Evolutionary conservation across 2,888 invertebrate species (phyloP).

Genomic region (Asteroscopus sphinx): DNA sequence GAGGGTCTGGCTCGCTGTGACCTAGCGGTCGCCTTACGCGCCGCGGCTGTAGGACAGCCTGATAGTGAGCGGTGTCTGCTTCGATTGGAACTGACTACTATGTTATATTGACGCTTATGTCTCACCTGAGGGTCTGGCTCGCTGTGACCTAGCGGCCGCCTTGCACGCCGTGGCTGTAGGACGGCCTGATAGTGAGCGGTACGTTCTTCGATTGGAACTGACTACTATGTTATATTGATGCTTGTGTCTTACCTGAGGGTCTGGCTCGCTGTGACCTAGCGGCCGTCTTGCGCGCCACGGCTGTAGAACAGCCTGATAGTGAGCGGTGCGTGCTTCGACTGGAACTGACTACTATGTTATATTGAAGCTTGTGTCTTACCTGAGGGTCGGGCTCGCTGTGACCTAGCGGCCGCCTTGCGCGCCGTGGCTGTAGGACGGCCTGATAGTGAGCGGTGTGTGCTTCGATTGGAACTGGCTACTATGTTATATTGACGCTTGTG

Average conservation of each 20-base stretch:
- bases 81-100: conserved; percentile 99
- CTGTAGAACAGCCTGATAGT: conserved; percentile 99
- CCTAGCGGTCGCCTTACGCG: conserved; percentile 95
- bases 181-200: conserved; percentile 99
- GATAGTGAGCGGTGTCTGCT: conserved; percentile 99
- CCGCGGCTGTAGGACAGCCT: conserved; percentile 99
- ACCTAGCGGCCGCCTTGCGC: conserved; percentile 2
- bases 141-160: conserved; percentile 94
- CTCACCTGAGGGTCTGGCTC: too few relatives aligned
- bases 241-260: conserved; percentile 79
- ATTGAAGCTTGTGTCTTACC: too few relatives aligned
- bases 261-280: conserved; percentile 91
- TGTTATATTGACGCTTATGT: too few relatives aligned
- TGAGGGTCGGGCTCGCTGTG: too few relatives aligned
- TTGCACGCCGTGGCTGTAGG: conserved; percentile 98
- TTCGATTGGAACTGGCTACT: conserved; percentile 97
- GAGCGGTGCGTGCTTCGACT: conserved; percentile 99
- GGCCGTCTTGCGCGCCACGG: conserved; percentile 97
- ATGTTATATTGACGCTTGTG: neutral
- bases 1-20: conserved; percentile 89
- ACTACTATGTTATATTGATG: conserved; percentile 89
- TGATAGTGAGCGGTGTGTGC: conserved; percentile 99
- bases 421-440: conserved; percentile 93
- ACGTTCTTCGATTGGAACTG: too few relatives aligned
- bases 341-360: too few relatives aligned